Evolutionary conservation across 2,888 invertebrate genomes (phyloP), one percentile per base, ranked within the genome.

Genomic region (Lithophane ornitopus): DNA sequence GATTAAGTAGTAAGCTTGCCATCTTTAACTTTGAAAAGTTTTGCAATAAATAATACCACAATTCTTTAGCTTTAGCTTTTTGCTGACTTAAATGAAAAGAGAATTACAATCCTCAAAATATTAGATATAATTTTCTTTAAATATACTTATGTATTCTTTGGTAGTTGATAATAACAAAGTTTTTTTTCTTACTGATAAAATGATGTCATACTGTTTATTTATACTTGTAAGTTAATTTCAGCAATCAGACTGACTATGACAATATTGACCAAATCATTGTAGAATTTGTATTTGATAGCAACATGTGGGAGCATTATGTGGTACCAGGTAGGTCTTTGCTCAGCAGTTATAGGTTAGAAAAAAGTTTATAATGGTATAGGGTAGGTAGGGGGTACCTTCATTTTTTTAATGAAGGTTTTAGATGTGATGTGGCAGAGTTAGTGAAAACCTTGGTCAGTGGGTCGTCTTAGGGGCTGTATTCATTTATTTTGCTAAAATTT

Each of bases 171-270:
- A 14, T 39, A n/a, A 19, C 4, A 34, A 58, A 22, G 22, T 39
- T 56, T 46, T 71, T 62, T 73, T 56, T 44, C n/a, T 74, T 19
- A 26, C 56, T 66, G 69, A 66, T 69, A 41, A 81, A 66, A 56
- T 22, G 26, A 69, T 59, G 63, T 74, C 28, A 49, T 56, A 46
- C 2, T 76, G 49, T 63, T 74, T 54, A 79, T 79, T 52, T 63
- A n/a, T 22, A 63, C 11, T 46, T 75, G 26, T 73, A 34, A 28
- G 22, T 34, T 56, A 8, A 52, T 63, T 72, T 77, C 11, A 46
- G 34, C 8, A 41, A 34, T 26, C 14, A 22, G 16, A 46, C 26
- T 62, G 11, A 46, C 7, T 46, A 26, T 1, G 6, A 46, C 0
- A 56, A 39, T 28, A 46, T 8, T 54, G 11, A 34, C 16, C 3